These are phyloP conservation scores for Halocynthia aurantium DNA, from an alignment of 23 tunicate genomes.

Conservation along the genomic window DNA sequence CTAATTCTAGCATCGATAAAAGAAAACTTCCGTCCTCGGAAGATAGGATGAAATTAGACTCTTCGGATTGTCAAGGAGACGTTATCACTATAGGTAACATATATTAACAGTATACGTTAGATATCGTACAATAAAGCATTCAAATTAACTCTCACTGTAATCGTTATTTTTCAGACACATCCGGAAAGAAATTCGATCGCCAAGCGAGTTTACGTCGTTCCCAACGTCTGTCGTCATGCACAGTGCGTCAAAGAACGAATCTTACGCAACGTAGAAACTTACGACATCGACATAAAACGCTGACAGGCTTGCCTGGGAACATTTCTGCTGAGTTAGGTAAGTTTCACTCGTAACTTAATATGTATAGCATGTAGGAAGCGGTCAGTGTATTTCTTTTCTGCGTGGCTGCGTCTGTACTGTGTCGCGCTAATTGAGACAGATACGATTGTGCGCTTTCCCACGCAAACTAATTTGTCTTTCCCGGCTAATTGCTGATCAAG, in stretches of 20 bases:
- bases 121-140: neutral
- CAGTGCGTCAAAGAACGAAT: constrained; percentile 22
- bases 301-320: constrained; percentile 58
- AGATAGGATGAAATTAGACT: constrained; percentile 42
- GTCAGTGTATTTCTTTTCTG: too few species aligned
- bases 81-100: constrained; percentile 50
- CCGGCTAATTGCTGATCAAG: too few species aligned
- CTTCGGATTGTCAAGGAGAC: constrained; percentile 46
- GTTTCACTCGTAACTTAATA: neutral
- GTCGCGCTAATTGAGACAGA: too few species aligned
- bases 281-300: constrained; percentile 69
- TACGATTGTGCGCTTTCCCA: too few species aligned
- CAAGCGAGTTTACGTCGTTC: constrained; percentile 69
- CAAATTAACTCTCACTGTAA: neutral
- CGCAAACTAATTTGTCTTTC: too few species aligned
- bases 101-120: neutral
- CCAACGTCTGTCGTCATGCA: constrained; percentile 38
- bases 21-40: neutral
- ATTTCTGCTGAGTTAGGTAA: constrained; percentile 58
- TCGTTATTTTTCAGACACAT: constrained; percentile 47
- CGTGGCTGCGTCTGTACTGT: too few species aligned
- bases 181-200: constrained; percentile 80
- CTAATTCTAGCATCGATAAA: too few species aligned
- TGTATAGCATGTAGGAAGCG: too few species aligned
- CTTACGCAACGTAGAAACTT: constrained; percentile 50